phyloP scores from a whole-genome alignment of 2,888 invertebrate species.

The Eueremaeus valkanovi region DNA sequence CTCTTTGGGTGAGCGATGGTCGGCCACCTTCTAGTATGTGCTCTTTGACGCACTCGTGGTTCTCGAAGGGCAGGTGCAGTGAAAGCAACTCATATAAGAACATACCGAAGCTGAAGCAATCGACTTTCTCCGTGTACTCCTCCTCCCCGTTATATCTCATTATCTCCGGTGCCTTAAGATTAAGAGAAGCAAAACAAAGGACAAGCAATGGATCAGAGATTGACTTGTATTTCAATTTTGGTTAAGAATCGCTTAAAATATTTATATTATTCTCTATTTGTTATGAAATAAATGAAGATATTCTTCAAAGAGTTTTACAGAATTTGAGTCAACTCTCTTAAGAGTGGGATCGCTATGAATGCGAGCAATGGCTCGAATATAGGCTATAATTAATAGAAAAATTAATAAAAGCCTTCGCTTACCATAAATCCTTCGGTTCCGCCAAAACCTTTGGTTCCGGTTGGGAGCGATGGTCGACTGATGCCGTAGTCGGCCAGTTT shows the following conservation, averaged over 20 bases:
- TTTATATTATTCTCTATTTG: too few species aligned
- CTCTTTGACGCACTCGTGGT: conserved; percentile 93
- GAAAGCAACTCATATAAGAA: conserved; percentile 92
- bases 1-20: conserved; percentile 75
- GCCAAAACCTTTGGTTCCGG: conserved; percentile 93
- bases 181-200: too few species aligned
- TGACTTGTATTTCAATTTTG: too few species aligned
- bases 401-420: background rate
- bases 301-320: too few species aligned
- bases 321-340: too few species aligned
- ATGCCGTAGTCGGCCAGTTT: conserved; percentile 97
- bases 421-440: conserved; percentile 97
- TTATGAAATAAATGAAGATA: too few species aligned
- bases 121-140: conserved; percentile 97
- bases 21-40: conserved; percentile 91
- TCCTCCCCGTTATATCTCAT: conserved; percentile 97
- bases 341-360: too few species aligned
- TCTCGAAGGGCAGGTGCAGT: conserved; percentile 72
- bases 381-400: background rate
- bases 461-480: conserved; percentile 78
- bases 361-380: too few species aligned
- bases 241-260: too few species aligned
- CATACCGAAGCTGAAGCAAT: conserved; percentile 99
- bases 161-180: conserved; percentile 80
- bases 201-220: too few species aligned